A percentile compares a stretch with the other conserved stretches of the same genome.
Evolutionary conservation across 2,113 vertebrate genomes (phyloP).

Genomic region (Rhinolophus sinicus): DNA sequence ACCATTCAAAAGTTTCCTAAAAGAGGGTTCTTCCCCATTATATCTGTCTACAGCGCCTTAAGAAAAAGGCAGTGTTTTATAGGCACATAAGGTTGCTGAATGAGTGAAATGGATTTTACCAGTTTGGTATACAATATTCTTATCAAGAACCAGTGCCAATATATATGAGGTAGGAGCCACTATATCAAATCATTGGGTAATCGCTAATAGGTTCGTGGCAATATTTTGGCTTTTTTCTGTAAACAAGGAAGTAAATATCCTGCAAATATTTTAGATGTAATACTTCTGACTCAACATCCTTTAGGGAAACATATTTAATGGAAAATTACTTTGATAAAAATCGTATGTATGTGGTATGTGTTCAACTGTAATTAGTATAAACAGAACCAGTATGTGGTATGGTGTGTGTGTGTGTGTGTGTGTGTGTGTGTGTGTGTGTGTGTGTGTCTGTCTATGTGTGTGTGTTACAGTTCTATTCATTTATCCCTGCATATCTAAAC

Average conservation of each 20-base stretch:
- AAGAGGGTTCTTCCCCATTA: background rate
- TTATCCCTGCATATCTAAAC: background rate
- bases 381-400: constrained; percentile 10
- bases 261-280: constrained; percentile 22
- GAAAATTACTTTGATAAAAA: constrained; percentile 58
- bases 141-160: background rate
- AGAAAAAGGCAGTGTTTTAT: background rate
- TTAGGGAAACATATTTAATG: constrained; percentile 26
- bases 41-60: background rate
- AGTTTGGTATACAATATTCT: background rate
- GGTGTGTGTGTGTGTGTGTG: background rate
- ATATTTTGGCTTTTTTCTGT: background rate
- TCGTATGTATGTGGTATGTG: background rate
- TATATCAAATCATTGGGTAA: background rate
- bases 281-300: background rate
- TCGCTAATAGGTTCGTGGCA: background rate
- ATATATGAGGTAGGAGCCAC: background rate
- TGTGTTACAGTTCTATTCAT: background rate
- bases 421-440: background rate
- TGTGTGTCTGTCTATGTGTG: background rate
- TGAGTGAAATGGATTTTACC: background rate
- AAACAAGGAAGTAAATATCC: background rate
- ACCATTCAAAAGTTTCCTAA: background rate
- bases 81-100: background rate
- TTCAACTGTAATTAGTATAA: constrained; percentile 40